These are phyloP conservation scores for Chrysolina americana DNA, from an alignment of 2,888 invertebrate genomes.

Conservation along the genomic window DNA sequence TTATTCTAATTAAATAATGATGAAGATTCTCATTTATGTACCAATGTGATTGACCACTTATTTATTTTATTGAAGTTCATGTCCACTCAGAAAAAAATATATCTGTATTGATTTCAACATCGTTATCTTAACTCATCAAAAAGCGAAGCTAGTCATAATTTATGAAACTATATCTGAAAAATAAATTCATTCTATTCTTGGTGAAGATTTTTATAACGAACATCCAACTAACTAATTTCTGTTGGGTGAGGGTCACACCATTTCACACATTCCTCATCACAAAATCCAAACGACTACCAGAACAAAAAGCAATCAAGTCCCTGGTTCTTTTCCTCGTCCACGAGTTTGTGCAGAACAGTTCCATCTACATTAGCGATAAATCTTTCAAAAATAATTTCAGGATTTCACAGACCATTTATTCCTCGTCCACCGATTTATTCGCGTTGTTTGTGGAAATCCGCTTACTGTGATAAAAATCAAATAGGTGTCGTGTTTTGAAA, in stretches of 20 bases:
- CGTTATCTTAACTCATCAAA: too few species aligned
- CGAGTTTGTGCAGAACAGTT: slow-evolving; percentile 12
- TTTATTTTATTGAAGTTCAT: too few species aligned
- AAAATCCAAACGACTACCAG: slow-evolving; percentile 1
- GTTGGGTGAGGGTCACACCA: neutral
- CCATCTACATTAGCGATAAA: slow-evolving; percentile 24
- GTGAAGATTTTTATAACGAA: too few species aligned
- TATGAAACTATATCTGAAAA: too few species aligned
- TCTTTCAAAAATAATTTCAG: slow-evolving; percentile 24
- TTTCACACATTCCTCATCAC: neutral
- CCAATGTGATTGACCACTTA: too few species aligned
- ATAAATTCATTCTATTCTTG: too few species aligned
- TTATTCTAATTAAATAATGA: too few species aligned
- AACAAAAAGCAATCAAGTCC: slow-evolving; percentile 16
- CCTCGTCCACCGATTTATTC: slow-evolving; percentile 46
- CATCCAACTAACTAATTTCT: too few species aligned
- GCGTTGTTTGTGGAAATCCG: slow-evolving; percentile 63
- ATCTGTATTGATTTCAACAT: too few species aligned
- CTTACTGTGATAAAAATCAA: slow-evolving; percentile 60
- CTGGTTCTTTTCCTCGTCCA: slow-evolving; percentile 7
- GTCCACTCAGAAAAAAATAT: too few species aligned
- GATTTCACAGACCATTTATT: slow-evolving; percentile 23
- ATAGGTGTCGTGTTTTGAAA: slow-evolving; percentile 64
- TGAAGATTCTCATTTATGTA: too few species aligned
- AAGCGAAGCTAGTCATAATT: too few species aligned